These are phyloP conservation scores for Tetrax tetrax DNA, from an alignment of 2,113 vertebrate species.

Conservation along the genomic window DNA sequence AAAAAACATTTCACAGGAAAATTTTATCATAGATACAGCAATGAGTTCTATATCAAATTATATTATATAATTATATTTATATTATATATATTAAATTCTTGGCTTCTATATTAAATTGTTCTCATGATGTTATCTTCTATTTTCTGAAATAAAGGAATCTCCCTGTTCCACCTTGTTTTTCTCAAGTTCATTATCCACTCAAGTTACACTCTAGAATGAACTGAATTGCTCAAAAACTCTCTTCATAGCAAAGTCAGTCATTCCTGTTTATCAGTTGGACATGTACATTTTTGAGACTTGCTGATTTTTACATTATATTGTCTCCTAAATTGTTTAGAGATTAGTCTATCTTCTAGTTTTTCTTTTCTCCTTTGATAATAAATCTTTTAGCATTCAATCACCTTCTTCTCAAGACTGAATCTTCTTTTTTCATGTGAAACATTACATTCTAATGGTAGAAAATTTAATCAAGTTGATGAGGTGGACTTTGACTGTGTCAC, in stretches of 20 bases:
- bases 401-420: neutral
- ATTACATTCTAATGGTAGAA: neutral
- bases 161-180: neutral
- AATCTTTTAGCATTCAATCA: neutral
- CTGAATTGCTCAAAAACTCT: neutral
- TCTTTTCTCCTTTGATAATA: neutral
- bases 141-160: neutral
- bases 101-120: neutral
- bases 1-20: neutral
- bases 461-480: neutral
- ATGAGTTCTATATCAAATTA: no score
- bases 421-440: neutral
- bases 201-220: neutral
- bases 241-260: neutral
- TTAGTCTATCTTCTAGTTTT: neutral
- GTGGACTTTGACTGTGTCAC: neutral
- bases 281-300: neutral
- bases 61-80: no score
- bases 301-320: neutral
- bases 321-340: neutral
- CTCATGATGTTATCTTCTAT: neutral
- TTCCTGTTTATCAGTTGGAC: neutral
- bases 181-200: neutral
- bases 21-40: constrained; percentile 8
- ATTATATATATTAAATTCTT: no score